These are phyloP conservation scores for Coendou prehensilis DNA, from an alignment of 2,797 vertebrate genomes.

Conservation along the genomic window DNA sequence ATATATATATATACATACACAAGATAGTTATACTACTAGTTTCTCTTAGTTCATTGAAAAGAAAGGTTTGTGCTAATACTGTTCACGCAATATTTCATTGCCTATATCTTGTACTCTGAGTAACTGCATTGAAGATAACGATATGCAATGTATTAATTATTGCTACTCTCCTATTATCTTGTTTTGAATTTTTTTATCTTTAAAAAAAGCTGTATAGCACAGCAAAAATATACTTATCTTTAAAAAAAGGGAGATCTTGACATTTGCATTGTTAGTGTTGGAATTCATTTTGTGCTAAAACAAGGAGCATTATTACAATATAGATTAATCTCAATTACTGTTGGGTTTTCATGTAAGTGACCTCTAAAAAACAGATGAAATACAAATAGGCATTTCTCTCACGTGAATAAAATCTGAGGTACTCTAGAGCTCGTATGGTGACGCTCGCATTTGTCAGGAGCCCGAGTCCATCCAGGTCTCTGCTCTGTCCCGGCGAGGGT, in stretches of 20 bases:
- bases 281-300: constrained; percentile 34
- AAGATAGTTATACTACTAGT: not conserved
- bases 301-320: constrained; percentile 22
- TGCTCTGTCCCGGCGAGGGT: not conserved
- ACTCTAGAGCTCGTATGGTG: not conserved
- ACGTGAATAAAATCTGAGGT: not conserved
- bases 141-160: not conserved
- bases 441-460: not conserved
- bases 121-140: not conserved
- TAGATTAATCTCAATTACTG: not conserved
- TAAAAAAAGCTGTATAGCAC: not conserved
- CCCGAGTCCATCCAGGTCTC: not conserved
- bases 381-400: not conserved
- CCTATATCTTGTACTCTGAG: not conserved
- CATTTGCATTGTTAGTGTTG: constrained; percentile 34
- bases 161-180: not conserved
- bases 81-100: not conserved
- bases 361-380: constrained; percentile 34
- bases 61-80: not conserved
- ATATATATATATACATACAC: not conserved
- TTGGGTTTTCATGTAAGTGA: not conserved
- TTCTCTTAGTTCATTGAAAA: not conserved
- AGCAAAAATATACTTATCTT: not conserved
- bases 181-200: too few relatives aligned
- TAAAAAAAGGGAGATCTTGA: not conserved